phyloP scores from a whole-genome alignment of 2,888 invertebrate genomes.

The Oscheius sp. region DNA sequence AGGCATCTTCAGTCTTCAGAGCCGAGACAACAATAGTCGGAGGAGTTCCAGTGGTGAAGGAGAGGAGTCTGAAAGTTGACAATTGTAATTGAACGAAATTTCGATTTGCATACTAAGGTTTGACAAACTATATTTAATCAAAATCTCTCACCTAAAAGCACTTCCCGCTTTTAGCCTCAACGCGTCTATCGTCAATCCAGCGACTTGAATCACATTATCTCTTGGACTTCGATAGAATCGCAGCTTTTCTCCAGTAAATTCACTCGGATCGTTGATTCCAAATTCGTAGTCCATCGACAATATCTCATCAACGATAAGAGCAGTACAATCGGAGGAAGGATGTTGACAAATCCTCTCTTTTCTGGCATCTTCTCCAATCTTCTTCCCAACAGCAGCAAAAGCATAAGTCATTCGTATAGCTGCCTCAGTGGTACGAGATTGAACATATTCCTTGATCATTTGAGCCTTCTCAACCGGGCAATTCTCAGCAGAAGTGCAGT shows the following conservation, averaged over 20 bases:
- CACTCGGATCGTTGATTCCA: slow-evolving; percentile 56
- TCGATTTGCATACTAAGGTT: too few species aligned
- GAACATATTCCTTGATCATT: slow-evolving; percentile 45
- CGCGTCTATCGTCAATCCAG: slow-evolving; percentile 58
- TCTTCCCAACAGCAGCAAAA: slow-evolving; percentile 59
- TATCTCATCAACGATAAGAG: slow-evolving; percentile 52
- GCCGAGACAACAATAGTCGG: slow-evolving; percentile 49
- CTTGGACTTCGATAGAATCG: slow-evolving; percentile 32
- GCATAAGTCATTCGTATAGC: slow-evolving; percentile 66
- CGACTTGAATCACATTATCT: slow-evolving; percentile 40
- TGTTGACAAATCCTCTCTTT: slow-evolving; percentile 54
- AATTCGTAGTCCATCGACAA: slow-evolving; percentile 53
- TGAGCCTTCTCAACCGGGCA: slow-evolving; percentile 44
- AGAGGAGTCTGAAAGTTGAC: slow-evolving; percentile 37
- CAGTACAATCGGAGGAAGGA: slow-evolving; percentile 54
- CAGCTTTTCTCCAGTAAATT: slow-evolving; percentile 45
- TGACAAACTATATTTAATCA: too few species aligned
- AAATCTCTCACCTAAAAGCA: too few species aligned
- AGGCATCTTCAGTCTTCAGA: slow-evolving; percentile 32
- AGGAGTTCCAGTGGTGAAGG: slow-evolving; percentile 46
- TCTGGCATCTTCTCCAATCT: slow-evolving; percentile 48
- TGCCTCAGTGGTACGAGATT: slow-evolving; percentile 57
- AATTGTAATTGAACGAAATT: too few species aligned
- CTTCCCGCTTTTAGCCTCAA: slow-evolving; percentile 37
- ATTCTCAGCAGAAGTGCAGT: slow-evolving; percentile 41